A percentile compares a stretch with the other conserved stretches of the same genome.
phyloP scores from a whole-genome alignment of 2,797 vertebrate genomes.

The Peromyscus attwateri region DNA sequence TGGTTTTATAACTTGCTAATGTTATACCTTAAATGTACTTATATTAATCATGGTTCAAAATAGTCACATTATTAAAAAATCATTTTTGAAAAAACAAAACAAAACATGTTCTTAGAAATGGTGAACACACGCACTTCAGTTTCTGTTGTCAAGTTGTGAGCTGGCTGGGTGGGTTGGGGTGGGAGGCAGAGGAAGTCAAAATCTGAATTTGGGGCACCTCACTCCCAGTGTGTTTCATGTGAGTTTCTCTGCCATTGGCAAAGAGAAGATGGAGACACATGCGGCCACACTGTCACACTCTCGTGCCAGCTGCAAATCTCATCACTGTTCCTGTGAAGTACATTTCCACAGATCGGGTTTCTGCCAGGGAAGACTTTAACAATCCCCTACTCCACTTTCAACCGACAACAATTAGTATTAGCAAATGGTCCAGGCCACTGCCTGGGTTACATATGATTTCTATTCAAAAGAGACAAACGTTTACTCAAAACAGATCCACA shows the following conservation, averaged over 20 bases:
- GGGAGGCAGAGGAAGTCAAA: constrained; percentile 42
- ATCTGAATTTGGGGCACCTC: constrained; percentile 61
- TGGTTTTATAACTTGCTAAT: constrained; percentile 84
- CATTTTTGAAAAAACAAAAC: constrained; percentile 68
- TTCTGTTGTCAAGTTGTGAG: constrained; percentile 66
- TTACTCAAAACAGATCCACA: constrained; percentile 91
- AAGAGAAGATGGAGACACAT: constrained; percentile 81
- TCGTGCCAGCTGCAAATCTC: constrained; percentile 89
- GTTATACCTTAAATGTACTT: constrained; percentile 78
- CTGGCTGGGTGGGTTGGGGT: not conserved
- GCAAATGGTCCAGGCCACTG: constrained; percentile 90
- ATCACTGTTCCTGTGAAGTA: constrained; percentile 89
- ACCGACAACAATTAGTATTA: constrained; percentile 91
- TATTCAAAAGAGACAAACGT: constrained; percentile 90
- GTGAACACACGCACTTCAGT: constrained; percentile 30
- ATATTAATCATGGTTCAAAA: constrained; percentile 84
- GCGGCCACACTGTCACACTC: constrained; percentile 83
- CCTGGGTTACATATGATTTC: constrained; percentile 91
- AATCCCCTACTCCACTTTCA: constrained; percentile 89
- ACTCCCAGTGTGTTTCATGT: constrained; percentile 74
- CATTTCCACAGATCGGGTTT: constrained; percentile 90
- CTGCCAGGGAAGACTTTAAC: constrained; percentile 90
- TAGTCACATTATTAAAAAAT: constrained; percentile 78
- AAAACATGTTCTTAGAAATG: constrained; percentile 75
- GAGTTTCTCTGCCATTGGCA: constrained; percentile 79